phyloP scores from a whole-genome alignment of 1,140 invertebrate genomes.

The Metopolophium dirhodum region DNA sequence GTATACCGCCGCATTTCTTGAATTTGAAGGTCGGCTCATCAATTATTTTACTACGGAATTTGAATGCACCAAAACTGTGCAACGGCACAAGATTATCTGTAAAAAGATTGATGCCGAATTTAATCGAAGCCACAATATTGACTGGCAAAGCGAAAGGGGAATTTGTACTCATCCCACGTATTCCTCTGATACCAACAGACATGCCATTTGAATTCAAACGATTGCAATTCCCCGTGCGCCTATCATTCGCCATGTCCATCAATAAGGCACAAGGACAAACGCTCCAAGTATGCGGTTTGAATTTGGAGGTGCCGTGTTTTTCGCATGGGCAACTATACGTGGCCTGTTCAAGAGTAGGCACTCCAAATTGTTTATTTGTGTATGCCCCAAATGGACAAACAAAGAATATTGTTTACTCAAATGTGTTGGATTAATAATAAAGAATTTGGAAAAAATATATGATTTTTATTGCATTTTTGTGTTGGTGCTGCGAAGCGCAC shows the following conservation, averaged over 20 bases:
- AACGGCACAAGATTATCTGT: slow-evolving; percentile 61
- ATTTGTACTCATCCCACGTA: slow-evolving; percentile 52
- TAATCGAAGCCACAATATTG: slow-evolving; percentile 60
- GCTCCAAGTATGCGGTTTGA: no score
- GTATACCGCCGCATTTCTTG: no score
- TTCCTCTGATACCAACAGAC: slow-evolving; percentile 57
- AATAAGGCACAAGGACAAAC: slow-evolving; percentile 61
- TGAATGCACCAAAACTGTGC: slow-evolving; percentile 61
- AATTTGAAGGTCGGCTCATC: slow-evolving; percentile 43
- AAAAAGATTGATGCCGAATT: slow-evolving; percentile 61
- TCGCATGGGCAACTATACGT: no score
- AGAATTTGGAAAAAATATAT: no score
- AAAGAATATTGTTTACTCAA: no score
- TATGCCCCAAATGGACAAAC: no score
- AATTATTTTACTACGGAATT: slow-evolving; percentile 63
- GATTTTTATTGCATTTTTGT: no score
- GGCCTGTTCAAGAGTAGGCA: no score
- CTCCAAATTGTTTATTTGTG: no score
- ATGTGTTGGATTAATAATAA: no score
- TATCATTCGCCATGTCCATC: slow-evolving; percentile 65
- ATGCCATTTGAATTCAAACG: slow-evolving; percentile 58
- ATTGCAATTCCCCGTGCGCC: slow-evolving; percentile 60
- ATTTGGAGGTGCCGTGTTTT: neutral
- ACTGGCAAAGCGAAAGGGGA: slow-evolving; percentile 56
- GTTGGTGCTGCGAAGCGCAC: no score